Base-by-base conservation (phyloP, 1,140 invertebrate genomes). In the Anoplophora glabripennis region DNA sequence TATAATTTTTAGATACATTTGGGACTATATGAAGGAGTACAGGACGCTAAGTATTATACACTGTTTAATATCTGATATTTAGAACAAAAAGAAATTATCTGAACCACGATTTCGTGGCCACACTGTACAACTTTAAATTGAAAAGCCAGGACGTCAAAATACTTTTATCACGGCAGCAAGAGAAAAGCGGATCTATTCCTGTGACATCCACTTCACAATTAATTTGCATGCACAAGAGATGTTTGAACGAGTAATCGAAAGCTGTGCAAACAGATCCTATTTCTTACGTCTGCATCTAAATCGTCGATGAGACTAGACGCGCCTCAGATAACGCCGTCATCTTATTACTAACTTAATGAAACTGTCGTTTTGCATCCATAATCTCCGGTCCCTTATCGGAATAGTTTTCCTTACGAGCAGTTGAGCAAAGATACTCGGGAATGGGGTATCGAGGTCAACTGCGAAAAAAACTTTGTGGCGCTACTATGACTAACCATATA, bases 231-330 rank as follows among this genome's bases (percentile, higher is more conserved):
- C 35, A 49, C 34, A 28, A 28, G 33, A 49, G 44, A 21, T 46
- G 17, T 46, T 46, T 28, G 44, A 46, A 46, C 17, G 1, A 11
- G 44, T n/a, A 18, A 28, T n/a, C 17, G 3, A 11, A 46, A 0
- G 18, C 21, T 28, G 5, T 28, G 21, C 21, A 28, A 28, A 28
- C 21, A 28, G 21, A 28, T 28, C 21, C 21, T 28, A 28, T 42
- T 53, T 53, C 52, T 53, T 53, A 42, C 45, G 45, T 53, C 52
- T 53, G 52, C 52, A 53, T 53, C 52, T 53, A 53, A 53, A 53
- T 40, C 45, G 52, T 53, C 52, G 35, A 53, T 42, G 52, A 53
- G 45, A 42, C 45, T 42, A 42, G 52, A 42, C 49, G 52, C 52
- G 42, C 52, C 36, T 34, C 52, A 53, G 52, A 53, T 53, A 53